Evolutionary conservation across 2,797 vertebrate genomes (phyloP), one percentile per base, ranked within the genome.

Genomic region (Cuculus canorus): DNA sequence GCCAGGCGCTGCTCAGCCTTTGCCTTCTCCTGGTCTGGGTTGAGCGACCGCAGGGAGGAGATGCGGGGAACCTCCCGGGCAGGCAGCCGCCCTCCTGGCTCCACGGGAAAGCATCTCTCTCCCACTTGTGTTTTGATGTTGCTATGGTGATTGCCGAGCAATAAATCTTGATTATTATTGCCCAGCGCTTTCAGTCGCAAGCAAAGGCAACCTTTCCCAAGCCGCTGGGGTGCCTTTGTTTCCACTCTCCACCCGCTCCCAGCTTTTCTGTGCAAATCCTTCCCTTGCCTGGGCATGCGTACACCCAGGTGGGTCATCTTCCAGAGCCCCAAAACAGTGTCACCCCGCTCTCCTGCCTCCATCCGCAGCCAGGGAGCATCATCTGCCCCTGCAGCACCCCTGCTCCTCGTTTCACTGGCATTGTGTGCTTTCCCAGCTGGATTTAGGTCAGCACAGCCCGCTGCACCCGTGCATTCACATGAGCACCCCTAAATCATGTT

Each of bases 81-180:
- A 4, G 54, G 52, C 21, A 1, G 56, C 48, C 22, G 5, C 52
- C 72, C 84, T 43, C 73, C 47, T 23, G 8, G 60, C 86, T 75
- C 47, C 5, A 3, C 47, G 35, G 91, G 73, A 75, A 90, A 96
- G 92, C 96, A 92, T 96, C 97, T 94, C 96, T 94, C 94, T 90
- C 93, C 96, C 95, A 92, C 97, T 97, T 97, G 97, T 97, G 96
- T 98, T 97, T 97, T 83, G 96, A 93, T 41, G 97, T 98, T 98
- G 96, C 98, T 83, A 98, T 98, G 97, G 98, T 86, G 97, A 98
- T 97, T 92, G 93, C 97, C 73, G 64, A 98, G 97, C 69, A 89
- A 97, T 97, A 97, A 94, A 93, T 97, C 97, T 97, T 54, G 90
- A 92, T 97, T 96, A 97, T 97, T 97, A 96, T 97, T 94, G 97